These are phyloP conservation scores for Microtus ochrogaster DNA, from an alignment of 2,113 vertebrate genomes.

Conservation along the genomic window DNA sequence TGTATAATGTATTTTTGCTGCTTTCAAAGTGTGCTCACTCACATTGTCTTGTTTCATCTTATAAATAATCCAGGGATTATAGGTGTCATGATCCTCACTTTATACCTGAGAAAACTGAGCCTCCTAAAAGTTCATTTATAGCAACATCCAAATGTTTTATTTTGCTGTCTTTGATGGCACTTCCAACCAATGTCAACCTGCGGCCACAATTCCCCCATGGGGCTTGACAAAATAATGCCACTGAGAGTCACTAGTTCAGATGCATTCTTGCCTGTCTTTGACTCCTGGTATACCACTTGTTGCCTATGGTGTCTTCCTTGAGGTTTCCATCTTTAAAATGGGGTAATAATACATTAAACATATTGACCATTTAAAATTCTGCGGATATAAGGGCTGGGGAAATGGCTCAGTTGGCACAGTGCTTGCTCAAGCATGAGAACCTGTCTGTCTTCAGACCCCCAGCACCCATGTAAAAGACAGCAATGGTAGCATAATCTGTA, in stretches of 20 bases:
- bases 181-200: neutral
- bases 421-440: neutral
- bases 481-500: neutral
- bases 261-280: neutral
- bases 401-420: neutral
- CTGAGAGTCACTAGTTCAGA: neutral
- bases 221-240: neutral
- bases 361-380: neutral
- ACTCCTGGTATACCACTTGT: neutral
- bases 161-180: too few species aligned
- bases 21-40: conserved; percentile 45
- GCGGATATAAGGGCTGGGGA: neutral
- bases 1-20: conserved; percentile 23
- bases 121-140: conserved; percentile 29
- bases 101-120: conserved; percentile 20
- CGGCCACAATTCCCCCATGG: neutral
- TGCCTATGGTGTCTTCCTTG: neutral
- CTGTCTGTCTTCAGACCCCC: neutral
- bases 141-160: neutral
- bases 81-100: conserved; percentile 41
- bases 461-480: neutral
- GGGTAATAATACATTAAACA: neutral
- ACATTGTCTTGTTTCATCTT: conserved; percentile 42
- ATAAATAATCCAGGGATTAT: conserved; percentile 45
- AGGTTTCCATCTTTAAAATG: neutral